Conservation (phyloP, 2,888 invertebrate species). For the Andrena dorsata region DNA sequence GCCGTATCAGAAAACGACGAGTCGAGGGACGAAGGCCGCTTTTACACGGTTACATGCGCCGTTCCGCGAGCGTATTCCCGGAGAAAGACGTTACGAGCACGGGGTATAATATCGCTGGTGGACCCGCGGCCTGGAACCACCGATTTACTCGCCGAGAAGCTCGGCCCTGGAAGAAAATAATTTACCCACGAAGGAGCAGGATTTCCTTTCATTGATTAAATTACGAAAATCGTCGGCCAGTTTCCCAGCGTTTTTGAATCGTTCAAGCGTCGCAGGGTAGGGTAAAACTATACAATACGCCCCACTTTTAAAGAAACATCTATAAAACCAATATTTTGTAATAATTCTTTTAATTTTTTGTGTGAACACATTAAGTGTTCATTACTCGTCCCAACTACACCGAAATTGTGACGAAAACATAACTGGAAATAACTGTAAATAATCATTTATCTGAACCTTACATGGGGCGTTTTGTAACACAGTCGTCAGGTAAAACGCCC, state of each 20-base stretch:
- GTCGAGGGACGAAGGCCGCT: slow-evolving; percentile 31
- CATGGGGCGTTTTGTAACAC: no score
- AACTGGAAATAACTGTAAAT: no score
- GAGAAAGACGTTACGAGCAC: slow-evolving; percentile 22
- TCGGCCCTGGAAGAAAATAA: not conserved
- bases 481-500: no score
- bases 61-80: slow-evolving; percentile 11
- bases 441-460: no score
- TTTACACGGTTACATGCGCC: slow-evolving; percentile 50
- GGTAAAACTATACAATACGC: no score
- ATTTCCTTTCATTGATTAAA: not conserved
- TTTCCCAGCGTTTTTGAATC: not conserved
- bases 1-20: slow-evolving; percentile 56
- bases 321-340: no score
- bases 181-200: not conserved
- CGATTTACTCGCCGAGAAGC: not conserved
- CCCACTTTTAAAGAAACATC: no score
- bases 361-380: no score
- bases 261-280: not conserved
- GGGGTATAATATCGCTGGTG: not conserved
- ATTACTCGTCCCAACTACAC: no score
- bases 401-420: no score
- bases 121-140: not conserved
- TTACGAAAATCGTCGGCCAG: not conserved
- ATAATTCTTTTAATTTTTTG: no score